Percentiles rank a stretch among this genome's conserved stretches.
Conservation (phyloP, 2,888 invertebrate species). For the Eurytoma californica region DNA sequence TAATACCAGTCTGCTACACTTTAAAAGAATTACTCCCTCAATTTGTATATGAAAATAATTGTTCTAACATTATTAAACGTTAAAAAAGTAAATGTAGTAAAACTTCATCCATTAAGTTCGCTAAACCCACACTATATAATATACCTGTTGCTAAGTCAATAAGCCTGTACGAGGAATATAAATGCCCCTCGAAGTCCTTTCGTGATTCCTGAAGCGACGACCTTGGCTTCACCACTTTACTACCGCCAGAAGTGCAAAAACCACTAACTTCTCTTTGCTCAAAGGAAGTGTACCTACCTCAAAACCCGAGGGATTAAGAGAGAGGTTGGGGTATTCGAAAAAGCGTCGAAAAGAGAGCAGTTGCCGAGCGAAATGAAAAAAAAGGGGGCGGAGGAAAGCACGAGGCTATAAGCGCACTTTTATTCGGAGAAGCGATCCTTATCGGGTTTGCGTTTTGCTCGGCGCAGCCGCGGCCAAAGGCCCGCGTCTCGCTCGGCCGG, state of each 20-base stretch:
- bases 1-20: no score
- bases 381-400: neutral
- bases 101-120: no score
- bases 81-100: no score
- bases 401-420: neutral
- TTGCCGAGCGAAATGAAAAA: neutral
- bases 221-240: constrained; percentile 14
- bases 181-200: neutral
- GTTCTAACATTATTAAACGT: no score
- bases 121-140: neutral
- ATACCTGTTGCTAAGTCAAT: constrained; percentile 20
- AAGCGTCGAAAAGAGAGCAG: no score
- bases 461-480: neutral
- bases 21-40: no score
- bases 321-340: no score
- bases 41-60: no score
- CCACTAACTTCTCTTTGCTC: neutral
- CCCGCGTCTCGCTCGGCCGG: constrained; percentile 29
- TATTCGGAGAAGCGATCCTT: constrained; percentile 25
- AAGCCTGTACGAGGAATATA: constrained; percentile 2
- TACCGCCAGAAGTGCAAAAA: neutral
- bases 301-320: no score
- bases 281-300: neutral
- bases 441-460: constrained; percentile 11
- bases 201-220: neutral